Base-by-base conservation (phyloP, 2,797 vertebrate genomes). In the Helarctos malayanus region DNA sequence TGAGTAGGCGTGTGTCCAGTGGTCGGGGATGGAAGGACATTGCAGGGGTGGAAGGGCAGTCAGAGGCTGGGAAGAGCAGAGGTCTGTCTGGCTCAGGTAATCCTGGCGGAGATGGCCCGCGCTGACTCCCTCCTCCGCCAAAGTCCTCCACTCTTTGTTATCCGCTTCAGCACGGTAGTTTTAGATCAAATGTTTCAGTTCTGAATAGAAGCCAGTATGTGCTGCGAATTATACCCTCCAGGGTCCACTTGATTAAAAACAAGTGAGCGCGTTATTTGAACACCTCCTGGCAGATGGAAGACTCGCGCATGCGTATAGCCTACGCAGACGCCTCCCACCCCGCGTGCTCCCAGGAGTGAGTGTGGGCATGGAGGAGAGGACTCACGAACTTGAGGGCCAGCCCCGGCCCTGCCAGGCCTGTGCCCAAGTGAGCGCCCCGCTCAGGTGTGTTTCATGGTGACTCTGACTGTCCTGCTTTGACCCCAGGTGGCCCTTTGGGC, bases 21-120 rank as follows among this genome's bases (percentile, higher is more conserved):
- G 19, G 45, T 7, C 13, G 23, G 27, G 56, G 29, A 1, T 3
- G 25, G 56, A 73, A 80, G 27, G n/a, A 35, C 0, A 15, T 27
- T n/a, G 11, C 35, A 19, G 32, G 19, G 25, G 4, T 25, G 8
- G 71, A 65, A 32, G n/a, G 49, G 25, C 14, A 29, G 16, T 7
- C 38, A 14, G 68, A 86, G 45, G 38, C 35, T 47, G 15, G 29
- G 19, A 68, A 41, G 35, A 83, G 14, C 29, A 35, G n/a, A 56
- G 59, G 13, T 19, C 78, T 32, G 13, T 15, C 78, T 32, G 41
- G n/a, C 61, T 52, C 19, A 12, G 56, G 16, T 6, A 15, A 15
- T 11, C 71, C 2, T 19, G 3, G 27, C 16, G 29, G 38, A 21
- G 75, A 7, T 1, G 0, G 41, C 49, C 15, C 1, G 3, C 2